These are phyloP conservation scores for Cinclus mexicanus DNA, from an alignment of 2,113 vertebrate species.

Conservation along the genomic window DNA sequence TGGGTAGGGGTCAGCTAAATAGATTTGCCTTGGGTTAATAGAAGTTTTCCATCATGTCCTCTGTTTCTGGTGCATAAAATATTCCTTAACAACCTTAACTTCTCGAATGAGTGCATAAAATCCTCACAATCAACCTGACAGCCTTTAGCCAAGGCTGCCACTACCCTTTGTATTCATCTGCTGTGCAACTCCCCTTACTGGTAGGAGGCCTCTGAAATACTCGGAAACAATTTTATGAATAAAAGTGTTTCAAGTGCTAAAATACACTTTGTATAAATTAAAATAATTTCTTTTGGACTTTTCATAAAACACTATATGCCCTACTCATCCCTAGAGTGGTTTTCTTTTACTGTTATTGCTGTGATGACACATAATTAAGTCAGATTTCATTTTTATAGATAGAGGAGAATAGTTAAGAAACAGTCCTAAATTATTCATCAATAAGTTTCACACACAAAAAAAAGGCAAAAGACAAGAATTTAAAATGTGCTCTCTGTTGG, in stretches of 20 bases:
- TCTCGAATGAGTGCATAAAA: conserved; percentile 23
- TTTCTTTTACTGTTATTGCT: conserved; percentile 69
- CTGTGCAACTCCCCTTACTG: neutral
- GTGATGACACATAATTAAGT: conserved; percentile 75
- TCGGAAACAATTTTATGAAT: conserved; percentile 14
- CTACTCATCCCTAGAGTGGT: conserved; percentile 44
- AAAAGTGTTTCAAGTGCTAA: conserved; percentile 19
- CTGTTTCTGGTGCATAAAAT: conserved; percentile 42
- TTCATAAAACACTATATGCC: conserved; percentile 64
- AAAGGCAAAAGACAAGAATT: conserved; percentile 50
- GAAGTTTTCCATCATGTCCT: conserved; percentile 25
- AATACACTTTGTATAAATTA: conserved; percentile 44
- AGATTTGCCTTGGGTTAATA: conserved; percentile 41
- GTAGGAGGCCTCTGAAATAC: neutral
- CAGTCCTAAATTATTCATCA: conserved; percentile 76
- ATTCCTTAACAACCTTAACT: conserved; percentile 48
- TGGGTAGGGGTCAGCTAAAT: conserved; percentile 26
- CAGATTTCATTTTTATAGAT: conserved; percentile 70
- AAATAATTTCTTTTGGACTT: conserved; percentile 65
- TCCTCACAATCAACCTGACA: conserved; percentile 45
- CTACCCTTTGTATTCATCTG: neutral
- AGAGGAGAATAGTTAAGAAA: conserved; percentile 60
- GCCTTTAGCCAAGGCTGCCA: conserved; percentile 3
- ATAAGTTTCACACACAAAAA: conserved; percentile 48
- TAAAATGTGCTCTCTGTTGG: conserved; percentile 31